A percentile compares a stretch with the other conserved stretches of the same genome.
These are phyloP conservation scores for Myiotriccus ornatus DNA, from an alignment of 2,797 vertebrate species.

Conservation along the genomic window DNA sequence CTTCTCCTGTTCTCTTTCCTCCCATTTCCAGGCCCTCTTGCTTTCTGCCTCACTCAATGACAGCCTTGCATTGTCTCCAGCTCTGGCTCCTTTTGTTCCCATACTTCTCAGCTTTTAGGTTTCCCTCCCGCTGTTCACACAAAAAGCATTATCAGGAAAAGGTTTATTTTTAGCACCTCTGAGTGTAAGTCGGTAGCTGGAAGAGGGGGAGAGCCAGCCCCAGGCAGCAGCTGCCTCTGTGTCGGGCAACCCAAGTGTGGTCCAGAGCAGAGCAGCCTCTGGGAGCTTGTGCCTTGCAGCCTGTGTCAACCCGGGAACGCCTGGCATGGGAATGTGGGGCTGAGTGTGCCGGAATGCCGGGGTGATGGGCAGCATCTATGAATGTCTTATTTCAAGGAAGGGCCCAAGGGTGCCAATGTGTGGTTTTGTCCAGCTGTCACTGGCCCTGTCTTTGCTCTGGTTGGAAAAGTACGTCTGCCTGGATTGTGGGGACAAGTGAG, in stretches of 20 bases:
- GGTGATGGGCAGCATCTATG: not conserved
- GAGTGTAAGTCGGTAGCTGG: not conserved
- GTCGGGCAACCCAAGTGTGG: not conserved
- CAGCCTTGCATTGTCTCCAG: not conserved
- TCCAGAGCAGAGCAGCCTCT: not conserved
- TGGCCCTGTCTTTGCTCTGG: not conserved
- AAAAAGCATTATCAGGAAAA: not conserved
- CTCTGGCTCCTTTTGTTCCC: not conserved
- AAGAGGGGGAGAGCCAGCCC: not conserved
- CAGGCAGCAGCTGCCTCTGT: not conserved
- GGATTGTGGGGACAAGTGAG: accelerated
- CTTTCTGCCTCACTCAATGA: not conserved
- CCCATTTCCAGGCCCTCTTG: not conserved
- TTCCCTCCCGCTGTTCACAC: not conserved
- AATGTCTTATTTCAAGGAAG: not conserved
- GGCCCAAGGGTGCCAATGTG: not conserved
- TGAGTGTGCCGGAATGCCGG: not conserved
- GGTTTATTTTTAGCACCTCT: not conserved
- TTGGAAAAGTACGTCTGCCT: not conserved
- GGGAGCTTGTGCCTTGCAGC: not conserved
- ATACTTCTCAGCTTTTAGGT: not conserved
- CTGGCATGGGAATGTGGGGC: not conserved
- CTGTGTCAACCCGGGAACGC: not conserved
- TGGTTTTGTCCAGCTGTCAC: conserved; percentile 17
- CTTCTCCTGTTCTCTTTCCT: not conserved